These are phyloP conservation scores for Oryctolagus cuniculus DNA, from an alignment of 2,113 vertebrate species.

Conservation along the genomic window mOryCun1.1 NC_091435.1:101638501-101639000, in stretches of 20 bases:
- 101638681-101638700: not conserved
- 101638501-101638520: not conserved
- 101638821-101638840: not conserved
- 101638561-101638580: no score
- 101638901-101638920: not conserved
- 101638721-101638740: not conserved
- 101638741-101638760: not conserved
- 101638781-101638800: not conserved
- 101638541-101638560: no score
- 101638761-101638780: not conserved
- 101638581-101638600: no score
- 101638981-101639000: not conserved
- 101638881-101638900: conserved; percentile 15
- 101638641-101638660: not conserved
- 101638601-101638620: not conserved
- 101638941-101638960: not conserved
- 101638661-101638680: conserved; percentile 2
- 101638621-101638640: conserved; percentile 32
- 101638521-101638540: not conserved
- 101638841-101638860: not conserved
- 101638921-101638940: not conserved
- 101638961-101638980: not conserved
- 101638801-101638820: not conserved
- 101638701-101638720: conserved; percentile 5
- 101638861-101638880: not conserved